Evolutionary conservation across 2,113 vertebrate genomes (phyloP).

Genomic region (Glaucidium brasilianum): DNA sequence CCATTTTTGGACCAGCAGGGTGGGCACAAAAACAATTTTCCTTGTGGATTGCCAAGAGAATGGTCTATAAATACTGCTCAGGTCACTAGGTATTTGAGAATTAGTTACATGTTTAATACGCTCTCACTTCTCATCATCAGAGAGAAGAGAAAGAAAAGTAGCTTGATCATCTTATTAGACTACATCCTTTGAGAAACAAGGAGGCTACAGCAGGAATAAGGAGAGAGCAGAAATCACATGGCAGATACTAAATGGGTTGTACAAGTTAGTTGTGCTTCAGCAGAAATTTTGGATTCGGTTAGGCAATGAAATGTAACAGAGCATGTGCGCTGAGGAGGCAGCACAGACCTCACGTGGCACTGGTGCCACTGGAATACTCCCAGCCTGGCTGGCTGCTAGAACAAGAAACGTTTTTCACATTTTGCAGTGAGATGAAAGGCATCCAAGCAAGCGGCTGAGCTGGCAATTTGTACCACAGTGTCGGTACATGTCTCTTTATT

Average conservation of each 20-base stretch:
- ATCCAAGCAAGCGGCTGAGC: neutral
- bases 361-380: neutral
- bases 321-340: neutral
- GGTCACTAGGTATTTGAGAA: neutral
- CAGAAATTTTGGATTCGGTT: neutral
- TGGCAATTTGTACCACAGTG: neutral
- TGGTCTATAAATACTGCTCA: neutral
- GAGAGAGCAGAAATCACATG: neutral
- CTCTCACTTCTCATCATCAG: neutral
- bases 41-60: neutral
- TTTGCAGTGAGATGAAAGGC: neutral
- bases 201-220: neutral
- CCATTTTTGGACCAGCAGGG: neutral
- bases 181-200: conserved; percentile 21
- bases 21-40: neutral
- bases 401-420: neutral
- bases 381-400: neutral
- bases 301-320: conserved; percentile 20
- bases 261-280: neutral
- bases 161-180: neutral
- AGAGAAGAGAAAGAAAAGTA: neutral
- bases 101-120: conserved; percentile 23
- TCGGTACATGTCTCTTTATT: neutral
- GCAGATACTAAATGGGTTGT: neutral
- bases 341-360: neutral